phyloP scores from a whole-genome alignment of 2,113 vertebrate species.

The Xiphophorus couchianus region DNA sequence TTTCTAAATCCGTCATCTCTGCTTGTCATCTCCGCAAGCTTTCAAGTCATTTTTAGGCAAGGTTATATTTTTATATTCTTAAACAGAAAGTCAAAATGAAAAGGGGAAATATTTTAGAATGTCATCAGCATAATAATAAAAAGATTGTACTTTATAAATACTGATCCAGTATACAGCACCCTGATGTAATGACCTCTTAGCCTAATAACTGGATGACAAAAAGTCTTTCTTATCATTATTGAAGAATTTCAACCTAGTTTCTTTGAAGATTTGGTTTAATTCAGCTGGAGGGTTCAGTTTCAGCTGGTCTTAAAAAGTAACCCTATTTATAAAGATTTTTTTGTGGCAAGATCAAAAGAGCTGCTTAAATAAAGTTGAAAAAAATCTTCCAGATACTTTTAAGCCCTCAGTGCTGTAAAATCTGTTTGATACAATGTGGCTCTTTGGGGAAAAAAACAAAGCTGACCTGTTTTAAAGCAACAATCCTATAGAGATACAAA shows the following conservation, averaged over 20 bases:
- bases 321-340: too few species aligned
- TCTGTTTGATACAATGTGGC: neutral
- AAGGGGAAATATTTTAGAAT: neutral
- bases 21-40: constrained; percentile 33
- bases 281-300: too few species aligned
- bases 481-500: constrained; percentile 6
- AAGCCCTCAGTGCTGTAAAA: neutral
- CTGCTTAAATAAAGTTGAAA: neutral
- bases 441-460: neutral
- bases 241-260: too few species aligned
- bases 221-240: too few species aligned
- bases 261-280: too few species aligned
- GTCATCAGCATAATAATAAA: neutral
- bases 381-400: neutral
- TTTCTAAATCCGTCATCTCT: constrained; percentile 20
- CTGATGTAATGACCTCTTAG: too few species aligned
- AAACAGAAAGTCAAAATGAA: neutral
- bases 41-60: constrained; percentile 10
- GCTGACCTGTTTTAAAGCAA: constrained; percentile 1
- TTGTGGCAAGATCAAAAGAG: too few species aligned
- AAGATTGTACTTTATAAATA: too few species aligned
- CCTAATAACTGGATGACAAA: too few species aligned
- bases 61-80: too few species aligned
- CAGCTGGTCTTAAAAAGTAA: too few species aligned
- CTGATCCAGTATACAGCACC: too few species aligned